Conservation (phyloP, 2,797 vertebrate genomes). For the Bradypus variegatus region DNA sequence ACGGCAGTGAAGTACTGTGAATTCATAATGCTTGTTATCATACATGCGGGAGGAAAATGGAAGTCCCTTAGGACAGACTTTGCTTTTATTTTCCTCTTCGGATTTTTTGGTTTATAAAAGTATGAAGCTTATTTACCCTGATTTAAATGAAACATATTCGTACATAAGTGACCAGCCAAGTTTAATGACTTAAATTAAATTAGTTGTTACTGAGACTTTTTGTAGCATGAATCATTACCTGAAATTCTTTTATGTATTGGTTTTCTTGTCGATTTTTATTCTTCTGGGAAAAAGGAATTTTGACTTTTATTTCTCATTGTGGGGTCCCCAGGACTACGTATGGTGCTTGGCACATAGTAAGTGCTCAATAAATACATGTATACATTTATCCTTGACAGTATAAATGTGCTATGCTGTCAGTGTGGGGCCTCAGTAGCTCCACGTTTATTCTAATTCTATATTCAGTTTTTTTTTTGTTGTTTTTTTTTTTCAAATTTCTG, state of each 20-base stretch:
- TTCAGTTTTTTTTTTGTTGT: background rate
- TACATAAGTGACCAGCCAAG: background rate
- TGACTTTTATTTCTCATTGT: background rate
- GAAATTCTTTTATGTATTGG: background rate
- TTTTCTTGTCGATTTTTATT: background rate
- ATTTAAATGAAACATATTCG: background rate
- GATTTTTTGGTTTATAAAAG: background rate
- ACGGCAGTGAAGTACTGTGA: too few species aligned
- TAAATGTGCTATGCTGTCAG: background rate
- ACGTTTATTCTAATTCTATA: background rate
- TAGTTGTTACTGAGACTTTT: background rate
- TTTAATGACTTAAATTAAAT: background rate
- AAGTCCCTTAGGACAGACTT: background rate
- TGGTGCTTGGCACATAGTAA: background rate
- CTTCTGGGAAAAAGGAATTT: background rate
- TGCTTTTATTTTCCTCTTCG: background rate
- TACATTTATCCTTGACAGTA: fast-evolving
- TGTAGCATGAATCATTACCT: too few species aligned
- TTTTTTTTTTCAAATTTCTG: background rate
- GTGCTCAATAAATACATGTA: background rate
- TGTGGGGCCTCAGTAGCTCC: background rate
- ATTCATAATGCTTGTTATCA: fast-evolving
- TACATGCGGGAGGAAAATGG: fast-evolving
- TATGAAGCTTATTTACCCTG: background rate
- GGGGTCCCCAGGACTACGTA: background rate